phyloP scores from a whole-genome alignment of 2,888 invertebrate genomes.

The Lasioglossum villosulum region DNA sequence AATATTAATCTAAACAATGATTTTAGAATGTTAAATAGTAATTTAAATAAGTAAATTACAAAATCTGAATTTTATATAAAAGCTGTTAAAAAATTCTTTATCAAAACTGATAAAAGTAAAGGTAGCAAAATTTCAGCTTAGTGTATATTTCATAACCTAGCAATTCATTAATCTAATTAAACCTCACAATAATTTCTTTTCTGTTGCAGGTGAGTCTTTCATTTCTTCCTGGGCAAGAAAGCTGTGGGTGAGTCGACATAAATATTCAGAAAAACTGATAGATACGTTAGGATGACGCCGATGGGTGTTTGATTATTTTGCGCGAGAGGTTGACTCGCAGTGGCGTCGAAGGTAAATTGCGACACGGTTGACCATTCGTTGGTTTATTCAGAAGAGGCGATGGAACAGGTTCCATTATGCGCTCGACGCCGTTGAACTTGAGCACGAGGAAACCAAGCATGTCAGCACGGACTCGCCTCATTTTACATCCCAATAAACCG shows the following conservation, averaged over 20 bases:
- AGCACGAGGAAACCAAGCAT: constrained; percentile 68
- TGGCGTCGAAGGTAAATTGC: constrained; percentile 25
- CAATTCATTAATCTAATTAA: too few relatives aligned
- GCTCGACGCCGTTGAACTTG: constrained; percentile 54
- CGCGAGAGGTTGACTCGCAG: not conserved
- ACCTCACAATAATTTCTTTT: not conserved
- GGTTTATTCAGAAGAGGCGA: constrained; percentile 51
- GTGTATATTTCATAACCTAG: too few relatives aligned
- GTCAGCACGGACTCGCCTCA: constrained; percentile 77
- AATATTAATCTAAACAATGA: too few relatives aligned
- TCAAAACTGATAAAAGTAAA: too few relatives aligned
- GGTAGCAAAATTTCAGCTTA: too few relatives aligned
- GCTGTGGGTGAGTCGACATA: not conserved
- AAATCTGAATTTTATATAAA: too few relatives aligned
- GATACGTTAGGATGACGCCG: not conserved
- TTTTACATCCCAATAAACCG: constrained; percentile 80
- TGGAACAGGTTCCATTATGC: constrained; percentile 55
- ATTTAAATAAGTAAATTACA: too few relatives aligned
- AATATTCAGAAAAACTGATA: not conserved
- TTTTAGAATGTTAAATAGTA: too few relatives aligned
- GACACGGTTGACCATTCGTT: constrained; percentile 42
- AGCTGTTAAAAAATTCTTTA: too few relatives aligned
- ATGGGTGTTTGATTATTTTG: not conserved
- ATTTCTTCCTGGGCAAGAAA: not conserved
- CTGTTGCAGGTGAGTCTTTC: not conserved